A percentile compares a stretch with the other conserved stretches of the same genome.
Conservation (phyloP, 2,797 vertebrate species). For the Diplodus puntazzo region DNA sequence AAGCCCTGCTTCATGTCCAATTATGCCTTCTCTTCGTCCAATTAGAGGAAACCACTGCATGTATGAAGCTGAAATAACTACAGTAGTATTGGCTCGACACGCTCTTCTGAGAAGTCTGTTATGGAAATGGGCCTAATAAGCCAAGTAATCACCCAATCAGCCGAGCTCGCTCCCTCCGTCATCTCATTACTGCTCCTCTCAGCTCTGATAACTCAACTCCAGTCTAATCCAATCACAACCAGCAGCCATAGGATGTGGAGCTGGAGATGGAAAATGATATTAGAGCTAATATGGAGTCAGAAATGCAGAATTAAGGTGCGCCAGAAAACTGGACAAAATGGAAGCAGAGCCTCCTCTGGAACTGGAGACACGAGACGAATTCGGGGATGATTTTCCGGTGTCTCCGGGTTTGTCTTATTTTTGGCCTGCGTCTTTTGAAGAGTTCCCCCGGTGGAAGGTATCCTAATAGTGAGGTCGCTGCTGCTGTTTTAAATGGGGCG, state of each 20-base stretch:
- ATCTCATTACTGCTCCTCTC: conserved; percentile 69
- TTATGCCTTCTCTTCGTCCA: conserved; percentile 13
- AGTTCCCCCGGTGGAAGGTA: conserved; percentile 41
- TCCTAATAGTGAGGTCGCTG: conserved; percentile 46
- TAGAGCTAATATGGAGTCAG: conserved; percentile 39
- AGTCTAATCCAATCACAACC: conserved; percentile 70
- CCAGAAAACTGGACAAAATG: conserved; percentile 10
- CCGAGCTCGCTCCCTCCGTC: conserved; percentile 45
- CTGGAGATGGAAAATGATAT: conserved; percentile 59
- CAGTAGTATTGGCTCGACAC: conserved; percentile 13
- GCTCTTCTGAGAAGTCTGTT: conserved; percentile 37
- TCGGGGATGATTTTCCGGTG: conserved; percentile 28
- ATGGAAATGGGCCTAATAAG: conserved; percentile 69
- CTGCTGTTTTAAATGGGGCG: conserved; percentile 63
- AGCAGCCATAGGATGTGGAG: conserved; percentile 60
- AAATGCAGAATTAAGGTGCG: conserved; percentile 19
- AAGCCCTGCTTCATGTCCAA: conserved; percentile 6
- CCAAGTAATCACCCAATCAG: conserved; percentile 76
- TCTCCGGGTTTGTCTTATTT: conserved; percentile 45
- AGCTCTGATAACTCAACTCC: conserved; percentile 67
- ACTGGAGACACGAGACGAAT: conserved; percentile 32
- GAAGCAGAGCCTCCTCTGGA: conserved; percentile 9
- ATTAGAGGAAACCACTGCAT: background rate
- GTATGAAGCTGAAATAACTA: conserved; percentile 8
- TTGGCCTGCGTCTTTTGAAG: conserved; percentile 53